Conservation (phyloP, 1,140 invertebrate genomes). For the Drosophila pseudoobscura region DNA sequence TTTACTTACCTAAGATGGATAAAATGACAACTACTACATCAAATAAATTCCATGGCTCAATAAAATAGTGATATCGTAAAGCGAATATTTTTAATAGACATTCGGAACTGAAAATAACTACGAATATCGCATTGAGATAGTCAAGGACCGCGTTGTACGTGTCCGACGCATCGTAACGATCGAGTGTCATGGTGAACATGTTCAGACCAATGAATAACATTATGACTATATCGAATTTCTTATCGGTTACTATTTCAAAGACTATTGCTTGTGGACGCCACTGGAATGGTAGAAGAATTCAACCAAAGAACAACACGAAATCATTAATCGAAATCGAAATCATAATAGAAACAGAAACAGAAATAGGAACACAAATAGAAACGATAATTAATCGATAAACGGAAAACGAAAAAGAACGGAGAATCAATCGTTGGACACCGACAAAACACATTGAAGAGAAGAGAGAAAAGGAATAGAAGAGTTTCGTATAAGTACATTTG, state of each 20-base stretch:
- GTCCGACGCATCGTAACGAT: slow-evolving; percentile 95
- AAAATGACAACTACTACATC: slow-evolving; percentile 99
- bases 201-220: slow-evolving; percentile 99
- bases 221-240: slow-evolving; percentile 99
- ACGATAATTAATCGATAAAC: no score
- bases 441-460: slow-evolving; percentile 64
- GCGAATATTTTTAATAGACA: slow-evolving; percentile 99
- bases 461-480: slow-evolving; percentile 80
- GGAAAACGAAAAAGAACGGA: slow-evolving; percentile 7
- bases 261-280: slow-evolving; percentile 97
- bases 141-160: slow-evolving; percentile 93
- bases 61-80: slow-evolving; percentile 98
- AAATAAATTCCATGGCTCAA: slow-evolving; percentile 99
- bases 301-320: slow-evolving; percentile 35
- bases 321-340: neutral
- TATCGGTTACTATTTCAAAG: slow-evolving; percentile 98
- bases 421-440: slow-evolving; percentile 41
- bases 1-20: slow-evolving; percentile 95
- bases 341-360: neutral
- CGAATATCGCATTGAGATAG: slow-evolving; percentile 98
- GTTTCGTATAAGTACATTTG: slow-evolving; percentile 74
- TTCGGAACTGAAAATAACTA: slow-evolving; percentile 98
- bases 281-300: slow-evolving; percentile 85
- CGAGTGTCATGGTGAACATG: slow-evolving; percentile 99
- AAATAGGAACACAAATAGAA: neutral